Base-by-base conservation (phyloP, 2,888 invertebrate genomes). In the Strigamia crassipes region DNA sequence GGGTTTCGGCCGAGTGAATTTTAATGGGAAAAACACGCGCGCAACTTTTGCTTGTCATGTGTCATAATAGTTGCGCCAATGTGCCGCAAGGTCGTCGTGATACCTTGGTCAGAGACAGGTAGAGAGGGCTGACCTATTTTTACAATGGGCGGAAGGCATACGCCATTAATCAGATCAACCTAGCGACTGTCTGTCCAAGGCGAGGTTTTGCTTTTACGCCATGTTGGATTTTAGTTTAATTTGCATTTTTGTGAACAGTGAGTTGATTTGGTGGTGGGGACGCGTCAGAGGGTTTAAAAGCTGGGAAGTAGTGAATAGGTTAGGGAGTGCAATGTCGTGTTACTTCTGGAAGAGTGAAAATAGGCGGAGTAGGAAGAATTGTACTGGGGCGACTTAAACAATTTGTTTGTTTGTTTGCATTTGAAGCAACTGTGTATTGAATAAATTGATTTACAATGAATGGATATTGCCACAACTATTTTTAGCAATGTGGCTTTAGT, bases 61-160 rank as follows among this genome's bases (percentile, higher is more conserved):
- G 73, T 73, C 73, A 73, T 73, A 73, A 73, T n/a, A 31, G 73
- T 73, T 73, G 73, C 73, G 73, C 73, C 73, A 73, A 73, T 73
- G n/a, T 73, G 15, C 73, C 73, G 10, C 73, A 73, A 73, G 73
- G 73, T 73, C 73, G 73, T 15, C 31, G 23, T 31, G 73, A 73
- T 73, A 27, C 73, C 73, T 73, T 73, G 73, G 27, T 73, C 73
- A 31, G 73, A 27, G 73, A 73, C 73, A 73, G n/a, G 73, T 73
- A 73, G 73, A 73, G 31, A 73, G 73, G 73, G 73, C 73, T 73
- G 73, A 73, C 73, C 73, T 73, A 73, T 73, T 73, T 73, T 31
- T 73, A 31, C 27, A 73, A 73, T 73, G 73, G 73, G 73, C 73
- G 73, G 73, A 73, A 73, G 73, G 73, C 73, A 31, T 56, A 56